Evolutionary conservation across 2,888 invertebrate species (phyloP).

Genomic region (Perdita meconis): DNA sequence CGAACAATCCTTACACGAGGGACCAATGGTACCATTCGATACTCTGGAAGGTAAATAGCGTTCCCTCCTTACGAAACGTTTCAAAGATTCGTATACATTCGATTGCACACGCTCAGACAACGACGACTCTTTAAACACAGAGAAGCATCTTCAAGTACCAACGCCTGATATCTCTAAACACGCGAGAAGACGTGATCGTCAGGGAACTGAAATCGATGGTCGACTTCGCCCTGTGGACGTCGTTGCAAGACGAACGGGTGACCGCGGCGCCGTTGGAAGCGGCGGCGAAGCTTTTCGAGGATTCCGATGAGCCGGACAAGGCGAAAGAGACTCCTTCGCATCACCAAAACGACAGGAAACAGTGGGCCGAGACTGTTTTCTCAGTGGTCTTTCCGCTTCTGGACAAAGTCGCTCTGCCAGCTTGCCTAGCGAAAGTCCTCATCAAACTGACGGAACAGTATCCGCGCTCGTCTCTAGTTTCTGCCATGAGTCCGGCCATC

Average conservation of each 20-base stretch:
- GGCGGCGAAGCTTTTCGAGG: slow-evolving; percentile 89
- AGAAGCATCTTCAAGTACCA: slow-evolving; percentile 91
- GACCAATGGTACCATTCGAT: slow-evolving; percentile 94
- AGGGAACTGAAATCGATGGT: slow-evolving; percentile 93
- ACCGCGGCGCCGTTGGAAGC: slow-evolving; percentile 90
- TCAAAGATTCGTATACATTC: background rate
- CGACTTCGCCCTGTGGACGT: slow-evolving; percentile 90
- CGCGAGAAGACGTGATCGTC: slow-evolving; percentile 89
- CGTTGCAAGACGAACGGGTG: slow-evolving; percentile 91
- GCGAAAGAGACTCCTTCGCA: slow-evolving; percentile 81
- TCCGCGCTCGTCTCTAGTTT: slow-evolving; percentile 87
- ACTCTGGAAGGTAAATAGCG: slow-evolving; percentile 90
- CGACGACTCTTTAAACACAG: slow-evolving; percentile 84
- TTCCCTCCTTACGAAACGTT: background rate
- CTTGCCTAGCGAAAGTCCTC: slow-evolving; percentile 87
- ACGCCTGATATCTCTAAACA: slow-evolving; percentile 88
- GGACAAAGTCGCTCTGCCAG: slow-evolving; percentile 87
- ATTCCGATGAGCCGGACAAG: slow-evolving; percentile 72
- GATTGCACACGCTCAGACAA: background rate
- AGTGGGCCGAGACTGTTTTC: slow-evolving; percentile 86
- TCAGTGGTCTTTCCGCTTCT: slow-evolving; percentile 88
- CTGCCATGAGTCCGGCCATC: slow-evolving; percentile 89
- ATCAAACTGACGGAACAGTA: slow-evolving; percentile 88
- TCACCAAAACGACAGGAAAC: slow-evolving; percentile 81
- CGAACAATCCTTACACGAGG: slow-evolving; percentile 91